Conservation (phyloP, 2,113 vertebrate genomes). For the Anguilla japonica region DNA sequence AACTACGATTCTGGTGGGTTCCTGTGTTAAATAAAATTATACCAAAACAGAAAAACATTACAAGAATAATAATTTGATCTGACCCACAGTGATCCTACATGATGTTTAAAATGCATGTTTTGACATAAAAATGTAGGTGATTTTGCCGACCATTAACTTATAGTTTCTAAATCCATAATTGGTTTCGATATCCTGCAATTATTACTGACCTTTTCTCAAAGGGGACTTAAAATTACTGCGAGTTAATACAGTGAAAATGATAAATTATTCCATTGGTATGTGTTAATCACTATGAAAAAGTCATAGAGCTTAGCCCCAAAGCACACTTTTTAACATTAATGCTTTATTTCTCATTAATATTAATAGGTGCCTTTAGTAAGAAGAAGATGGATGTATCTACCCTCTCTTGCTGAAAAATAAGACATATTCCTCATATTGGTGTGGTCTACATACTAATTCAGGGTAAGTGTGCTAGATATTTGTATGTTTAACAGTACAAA, state of each 20-base stretch:
- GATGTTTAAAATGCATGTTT: slow-evolving; percentile 65
- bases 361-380: slow-evolving; percentile 66
- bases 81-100: slow-evolving; percentile 61
- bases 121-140: slow-evolving; percentile 40
- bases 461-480: background rate
- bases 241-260: slow-evolving; percentile 61
- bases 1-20: background rate
- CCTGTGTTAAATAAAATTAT: slow-evolving; percentile 6
- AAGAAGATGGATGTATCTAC: slow-evolving; percentile 25
- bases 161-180: slow-evolving; percentile 68
- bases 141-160: slow-evolving; percentile 64
- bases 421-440: slow-evolving; percentile 1
- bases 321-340: slow-evolving; percentile 72
- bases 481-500: background rate
- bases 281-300: slow-evolving; percentile 71
- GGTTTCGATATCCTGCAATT: slow-evolving; percentile 60
- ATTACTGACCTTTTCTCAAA: slow-evolving; percentile 65
- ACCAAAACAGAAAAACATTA: slow-evolving; percentile 39
- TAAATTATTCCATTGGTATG: slow-evolving; percentile 74
- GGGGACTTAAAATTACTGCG: slow-evolving; percentile 57
- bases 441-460: slow-evolving; percentile 11
- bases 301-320: slow-evolving; percentile 67
- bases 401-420: background rate
- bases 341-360: slow-evolving; percentile 72
- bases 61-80: slow-evolving; percentile 58